Conservation (phyloP, 1,140 invertebrate genomes). For the Macrobrachium rosenbergii region DNA sequence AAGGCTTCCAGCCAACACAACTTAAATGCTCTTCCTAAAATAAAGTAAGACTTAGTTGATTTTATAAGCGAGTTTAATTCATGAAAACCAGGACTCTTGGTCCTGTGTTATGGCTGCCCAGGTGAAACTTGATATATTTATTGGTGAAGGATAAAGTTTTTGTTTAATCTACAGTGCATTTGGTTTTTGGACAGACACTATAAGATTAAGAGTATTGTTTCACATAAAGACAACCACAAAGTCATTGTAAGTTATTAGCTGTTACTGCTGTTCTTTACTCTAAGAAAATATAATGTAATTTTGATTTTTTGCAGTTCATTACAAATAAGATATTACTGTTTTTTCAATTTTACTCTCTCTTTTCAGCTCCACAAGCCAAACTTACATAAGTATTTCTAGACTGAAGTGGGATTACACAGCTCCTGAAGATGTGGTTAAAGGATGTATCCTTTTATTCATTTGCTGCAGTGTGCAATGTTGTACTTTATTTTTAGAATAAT, state of each 20-base stretch:
- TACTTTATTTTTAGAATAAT: too few species aligned
- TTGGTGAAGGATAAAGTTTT: too few species aligned
- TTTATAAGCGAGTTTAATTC: background rate
- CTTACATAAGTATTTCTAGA: conserved; percentile 4
- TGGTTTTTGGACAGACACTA: too few species aligned
- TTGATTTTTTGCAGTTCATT: background rate
- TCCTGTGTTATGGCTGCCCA: background rate
- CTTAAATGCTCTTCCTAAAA: conserved; percentile 14
- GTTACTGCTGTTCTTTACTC: too few species aligned
- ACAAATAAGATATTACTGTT: background rate
- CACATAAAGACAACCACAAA: too few species aligned
- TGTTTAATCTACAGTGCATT: too few species aligned
- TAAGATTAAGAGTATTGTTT: too few species aligned
- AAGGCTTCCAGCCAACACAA: conserved; percentile 20
- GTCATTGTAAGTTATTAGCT: too few species aligned
- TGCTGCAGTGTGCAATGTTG: background rate
- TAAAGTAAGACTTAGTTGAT: conserved; percentile 24
- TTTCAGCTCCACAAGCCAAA: conserved; percentile 13
- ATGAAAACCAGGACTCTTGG: background rate
- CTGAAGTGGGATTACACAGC: conserved; percentile 45
- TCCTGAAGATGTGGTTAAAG: conserved; percentile 16
- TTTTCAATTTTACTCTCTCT: background rate
- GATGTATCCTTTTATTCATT: conserved; percentile 46
- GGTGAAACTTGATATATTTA: background rate
- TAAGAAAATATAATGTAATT: background rate